Percentiles rank a stretch among this genome's conserved stretches.
These are phyloP conservation scores for Cirrhinus mrigala DNA, from an alignment of 2,797 vertebrate species.

Conservation along the genomic window DNA sequence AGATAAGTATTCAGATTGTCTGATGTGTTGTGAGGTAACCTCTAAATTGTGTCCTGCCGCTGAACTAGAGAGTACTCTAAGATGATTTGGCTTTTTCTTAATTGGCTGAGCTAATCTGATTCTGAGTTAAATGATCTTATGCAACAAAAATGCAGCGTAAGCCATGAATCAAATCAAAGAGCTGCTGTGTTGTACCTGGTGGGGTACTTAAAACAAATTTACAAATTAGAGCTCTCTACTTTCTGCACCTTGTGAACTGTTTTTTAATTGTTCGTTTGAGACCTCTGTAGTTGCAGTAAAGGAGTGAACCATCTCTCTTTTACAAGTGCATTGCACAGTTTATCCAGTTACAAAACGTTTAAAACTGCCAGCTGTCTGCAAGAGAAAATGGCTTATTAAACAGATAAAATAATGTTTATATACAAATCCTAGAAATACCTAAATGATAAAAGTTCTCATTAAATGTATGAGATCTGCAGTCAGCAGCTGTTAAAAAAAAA, in stretches of 20 bases:
- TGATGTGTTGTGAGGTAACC: not conserved
- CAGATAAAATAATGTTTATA: not conserved
- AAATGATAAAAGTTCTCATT: not conserved
- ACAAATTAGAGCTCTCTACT: not conserved
- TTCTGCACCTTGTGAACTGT: not conserved
- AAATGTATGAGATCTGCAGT: not conserved
- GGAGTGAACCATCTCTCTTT: not conserved
- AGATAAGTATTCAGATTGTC: not conserved
- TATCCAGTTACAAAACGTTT: constrained; percentile 17
- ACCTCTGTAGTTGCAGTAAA: not conserved
- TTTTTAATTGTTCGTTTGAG: constrained; percentile 5
- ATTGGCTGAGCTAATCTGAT: constrained; percentile 36
- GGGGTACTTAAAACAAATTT: not conserved
- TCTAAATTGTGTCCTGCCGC: not conserved
- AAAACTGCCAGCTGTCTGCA: not conserved
- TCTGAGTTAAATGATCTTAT: constrained; percentile 17
- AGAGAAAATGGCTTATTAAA: not conserved
- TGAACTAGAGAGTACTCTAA: not conserved
- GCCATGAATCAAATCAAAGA: constrained; percentile 26
- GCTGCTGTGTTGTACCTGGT: not conserved
- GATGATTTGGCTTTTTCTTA: constrained; percentile 22
- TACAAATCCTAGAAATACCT: not conserved
- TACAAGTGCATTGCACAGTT: not conserved
- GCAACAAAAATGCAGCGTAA: constrained; percentile 27
- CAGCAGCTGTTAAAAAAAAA: not conserved